A percentile compares a stretch with the other conserved stretches of the same genome.
phyloP scores from a whole-genome alignment of 2,888 invertebrate species.

The Drosophila bunnanda region DNA sequence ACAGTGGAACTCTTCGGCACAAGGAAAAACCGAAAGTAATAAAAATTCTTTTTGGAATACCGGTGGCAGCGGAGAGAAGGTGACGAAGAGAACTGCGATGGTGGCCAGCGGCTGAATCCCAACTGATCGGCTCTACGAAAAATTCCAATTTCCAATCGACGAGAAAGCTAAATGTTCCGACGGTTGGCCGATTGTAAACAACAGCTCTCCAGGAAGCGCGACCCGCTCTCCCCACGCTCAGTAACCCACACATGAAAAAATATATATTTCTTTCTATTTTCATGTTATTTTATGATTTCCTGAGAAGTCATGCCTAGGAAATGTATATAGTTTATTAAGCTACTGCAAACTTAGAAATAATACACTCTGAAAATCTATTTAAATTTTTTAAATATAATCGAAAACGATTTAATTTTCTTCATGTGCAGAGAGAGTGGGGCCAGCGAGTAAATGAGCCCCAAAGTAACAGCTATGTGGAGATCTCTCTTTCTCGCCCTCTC shows the following conservation, averaged over 20 bases:
- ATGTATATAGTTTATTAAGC: neutral
- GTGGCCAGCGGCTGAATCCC: conserved; percentile 69
- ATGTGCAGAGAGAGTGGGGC: conserved; percentile 24
- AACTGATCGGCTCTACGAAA: conserved; percentile 29
- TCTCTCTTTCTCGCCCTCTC: conserved; percentile 54
- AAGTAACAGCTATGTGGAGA: conserved; percentile 57
- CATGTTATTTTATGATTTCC: neutral
- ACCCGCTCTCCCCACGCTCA: conserved; percentile 42
- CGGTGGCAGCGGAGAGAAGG: conserved; percentile 17
- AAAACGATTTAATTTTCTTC: neutral
- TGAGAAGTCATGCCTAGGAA: neutral
- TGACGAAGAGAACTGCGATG: conserved; percentile 29
- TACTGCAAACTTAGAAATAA: neutral
- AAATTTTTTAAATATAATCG: neutral
- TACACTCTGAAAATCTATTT: neutral
- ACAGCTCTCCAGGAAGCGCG: conserved; percentile 39
- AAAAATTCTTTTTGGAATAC: conserved; percentile 31
- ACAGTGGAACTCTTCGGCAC: conserved; percentile 8
- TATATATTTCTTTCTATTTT: neutral
- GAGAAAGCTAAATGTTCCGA: conserved; percentile 58
- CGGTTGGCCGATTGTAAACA: conserved; percentile 67
- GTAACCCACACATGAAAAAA: conserved; percentile 14
- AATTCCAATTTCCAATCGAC: conserved; percentile 77
- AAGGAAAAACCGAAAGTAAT: conserved; percentile 25
- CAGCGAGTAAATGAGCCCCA: conserved; percentile 19